Evolutionary conservation across 2,113 vertebrate species (phyloP).

Genomic region (Aythya baeri): DNA sequence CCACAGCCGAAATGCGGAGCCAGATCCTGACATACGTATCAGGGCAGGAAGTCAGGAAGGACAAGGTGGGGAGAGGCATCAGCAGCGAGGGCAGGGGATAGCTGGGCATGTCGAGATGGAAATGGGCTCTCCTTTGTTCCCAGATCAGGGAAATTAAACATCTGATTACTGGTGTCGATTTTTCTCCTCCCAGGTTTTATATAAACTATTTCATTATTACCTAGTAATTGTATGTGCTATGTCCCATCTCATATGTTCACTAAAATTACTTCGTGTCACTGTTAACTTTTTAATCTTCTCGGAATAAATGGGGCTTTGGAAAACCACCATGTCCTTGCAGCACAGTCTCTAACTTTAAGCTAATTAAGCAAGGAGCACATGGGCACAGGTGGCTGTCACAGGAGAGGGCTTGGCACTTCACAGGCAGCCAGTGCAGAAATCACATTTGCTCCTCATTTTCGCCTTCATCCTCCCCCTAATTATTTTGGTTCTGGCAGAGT

Average conservation of each 20-base stretch:
- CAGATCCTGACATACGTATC: background rate
- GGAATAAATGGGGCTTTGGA: background rate
- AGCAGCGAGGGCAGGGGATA: fast-evolving
- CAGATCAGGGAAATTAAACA: fast-evolving
- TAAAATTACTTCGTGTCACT: background rate
- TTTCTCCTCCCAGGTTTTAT: background rate
- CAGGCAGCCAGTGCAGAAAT: background rate
- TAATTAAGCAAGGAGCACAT: background rate
- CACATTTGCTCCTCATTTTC: background rate
- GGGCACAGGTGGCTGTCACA: background rate
- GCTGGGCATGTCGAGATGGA: too few species aligned
- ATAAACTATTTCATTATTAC: background rate
- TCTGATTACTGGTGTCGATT: background rate
- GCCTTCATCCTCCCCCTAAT: background rate
- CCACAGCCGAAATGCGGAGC: background rate
- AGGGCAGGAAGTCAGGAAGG: background rate
- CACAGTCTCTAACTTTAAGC: background rate
- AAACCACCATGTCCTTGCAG: background rate
- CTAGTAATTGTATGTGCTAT: fast-evolving
- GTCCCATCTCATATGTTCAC: background rate
- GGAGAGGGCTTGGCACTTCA: background rate
- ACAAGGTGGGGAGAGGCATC: background rate
- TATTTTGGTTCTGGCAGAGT: background rate
- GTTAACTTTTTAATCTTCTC: background rate
- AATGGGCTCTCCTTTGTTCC: background rate